Base-by-base conservation (phyloP, 2,113 vertebrate genomes). In the Cinclus mexicanus region DNA sequence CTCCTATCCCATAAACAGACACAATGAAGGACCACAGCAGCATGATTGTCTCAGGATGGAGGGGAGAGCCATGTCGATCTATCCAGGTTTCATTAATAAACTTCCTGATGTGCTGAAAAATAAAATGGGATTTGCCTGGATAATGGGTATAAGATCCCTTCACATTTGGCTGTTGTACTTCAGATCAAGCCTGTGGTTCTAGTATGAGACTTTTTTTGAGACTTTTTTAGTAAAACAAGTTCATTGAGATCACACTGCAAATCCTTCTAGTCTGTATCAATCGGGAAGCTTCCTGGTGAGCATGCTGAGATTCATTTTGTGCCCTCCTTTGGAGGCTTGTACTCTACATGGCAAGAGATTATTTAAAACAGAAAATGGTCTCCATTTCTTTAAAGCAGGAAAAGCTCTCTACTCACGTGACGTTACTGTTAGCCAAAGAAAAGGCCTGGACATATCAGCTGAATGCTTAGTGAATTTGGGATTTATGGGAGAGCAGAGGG, bases 51-150 rank as follows among this genome's bases (percentile, higher is more conserved):
- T 97, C 97, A 2, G 96, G 92, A 2, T 91, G 90, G 49, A 98
- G 93, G 11, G 98, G 95, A 41, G 82, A 89, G 19, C 94, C 95
- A 1, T 98, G 96, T 41, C 98, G 95, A 35, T 69, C 77, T 83
- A 97, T 74, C 98, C 98, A 98, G 3, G 99, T 99, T 90, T 98
- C 98, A 82, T 99, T 99, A 47, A 99, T 96, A 72, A 99, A 99
- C 22, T 95, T 97, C 87, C 98, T 98, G 88, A 99, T 98, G 77
- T 98, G 98, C 99, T 99, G 90, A 63, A 87, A 93, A 82, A 77
- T 8, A 84, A 81, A 71, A 72, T 0, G 1, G 71, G 12, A 22
- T 57, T 46, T 94, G 47, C 44, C 20, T 75, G n/a, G 18, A 23
- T 23, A 44, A 33, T 21, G 44, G 15, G 4, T 75, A 1, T 41